Percentiles rank a stretch among this genome's conserved stretches.
Evolutionary conservation across 2,113 vertebrate species (phyloP).

Genomic region (Eonycteris spelaea): DNA sequence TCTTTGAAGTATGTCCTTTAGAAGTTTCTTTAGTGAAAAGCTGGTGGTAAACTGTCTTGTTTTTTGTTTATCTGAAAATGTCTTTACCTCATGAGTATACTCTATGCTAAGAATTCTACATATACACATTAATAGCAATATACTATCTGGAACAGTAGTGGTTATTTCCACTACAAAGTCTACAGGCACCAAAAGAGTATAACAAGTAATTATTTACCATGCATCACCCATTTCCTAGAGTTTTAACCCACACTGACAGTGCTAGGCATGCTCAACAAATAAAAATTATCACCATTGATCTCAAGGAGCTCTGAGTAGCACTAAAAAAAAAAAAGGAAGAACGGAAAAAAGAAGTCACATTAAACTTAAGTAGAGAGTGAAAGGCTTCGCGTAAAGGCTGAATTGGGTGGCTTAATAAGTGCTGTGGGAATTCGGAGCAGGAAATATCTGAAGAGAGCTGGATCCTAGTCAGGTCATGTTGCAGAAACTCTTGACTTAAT

Average conservation of each 20-base stretch:
- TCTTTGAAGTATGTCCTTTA: not conserved
- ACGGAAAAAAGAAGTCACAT: not conserved
- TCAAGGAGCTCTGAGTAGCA: not conserved
- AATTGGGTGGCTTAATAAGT: not conserved
- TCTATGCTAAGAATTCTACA: not conserved
- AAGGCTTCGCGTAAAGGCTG: not conserved
- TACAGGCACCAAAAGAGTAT: not conserved
- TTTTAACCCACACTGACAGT: not conserved
- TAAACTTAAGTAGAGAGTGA: not conserved
- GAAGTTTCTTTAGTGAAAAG: slow-evolving; percentile 6
- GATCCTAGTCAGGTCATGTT: slow-evolving; percentile 25
- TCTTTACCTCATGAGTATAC: not conserved
- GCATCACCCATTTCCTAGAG: not conserved
- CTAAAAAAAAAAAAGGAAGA: not conserved
- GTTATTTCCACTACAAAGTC: not conserved
- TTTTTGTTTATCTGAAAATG: not conserved
- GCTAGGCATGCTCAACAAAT: not conserved
- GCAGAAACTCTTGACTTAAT: slow-evolving; percentile 31
- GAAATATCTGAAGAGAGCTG: slow-evolving; percentile 36
- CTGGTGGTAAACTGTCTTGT: not conserved
- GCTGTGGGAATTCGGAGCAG: not conserved
- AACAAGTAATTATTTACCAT: not conserved
- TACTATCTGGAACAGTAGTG: not conserved
- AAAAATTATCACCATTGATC: not conserved
- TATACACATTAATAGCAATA: not conserved